phyloP scores from a whole-genome alignment of 2,888 invertebrate species.

The Tortricodes alternella region DNA sequence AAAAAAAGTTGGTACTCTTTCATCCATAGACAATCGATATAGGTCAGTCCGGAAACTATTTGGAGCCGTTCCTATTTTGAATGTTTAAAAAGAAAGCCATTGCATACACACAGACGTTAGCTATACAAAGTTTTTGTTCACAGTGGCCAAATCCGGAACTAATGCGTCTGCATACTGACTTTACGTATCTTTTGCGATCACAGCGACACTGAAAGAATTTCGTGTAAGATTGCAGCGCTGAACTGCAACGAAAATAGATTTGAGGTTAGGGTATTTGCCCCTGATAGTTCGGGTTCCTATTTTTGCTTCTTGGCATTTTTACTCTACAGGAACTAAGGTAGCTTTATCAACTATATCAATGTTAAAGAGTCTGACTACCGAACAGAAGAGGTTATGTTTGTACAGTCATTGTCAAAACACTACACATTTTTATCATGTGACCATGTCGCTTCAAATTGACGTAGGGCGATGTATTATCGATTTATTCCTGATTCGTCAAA shows the following conservation, averaged over 20 bases:
- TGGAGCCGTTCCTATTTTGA: conserved; percentile 55
- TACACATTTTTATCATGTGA: too few species aligned
- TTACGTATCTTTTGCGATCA: neutral
- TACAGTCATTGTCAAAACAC: too few species aligned
- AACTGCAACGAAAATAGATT: conserved; percentile 19
- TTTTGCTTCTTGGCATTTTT: conserved; percentile 11
- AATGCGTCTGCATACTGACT: neutral
- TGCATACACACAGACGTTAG: neutral
- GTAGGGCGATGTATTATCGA: too few species aligned
- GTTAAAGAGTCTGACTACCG: too few species aligned
- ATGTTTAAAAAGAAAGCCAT: conserved; percentile 34
- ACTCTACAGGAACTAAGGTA: too few species aligned
- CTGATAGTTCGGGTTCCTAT: conserved; percentile 24
- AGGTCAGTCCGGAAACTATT: conserved; percentile 63
- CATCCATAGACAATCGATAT: conserved; percentile 63
- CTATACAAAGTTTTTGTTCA: neutral
- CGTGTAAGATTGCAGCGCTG: neutral
- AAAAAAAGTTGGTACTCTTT: conserved; percentile 52
- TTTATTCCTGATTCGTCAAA: too few species aligned
- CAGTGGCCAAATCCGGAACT: conserved; percentile 12
- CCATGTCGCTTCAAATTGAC: too few species aligned
- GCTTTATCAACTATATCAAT: too few species aligned
- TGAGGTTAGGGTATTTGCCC: conserved; percentile 30
- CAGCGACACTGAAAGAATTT: conserved; percentile 3
- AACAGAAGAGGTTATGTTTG: too few species aligned